Base-by-base conservation (phyloP, 2,888 invertebrate species). In the Lycophotia porphyrea region DNA sequence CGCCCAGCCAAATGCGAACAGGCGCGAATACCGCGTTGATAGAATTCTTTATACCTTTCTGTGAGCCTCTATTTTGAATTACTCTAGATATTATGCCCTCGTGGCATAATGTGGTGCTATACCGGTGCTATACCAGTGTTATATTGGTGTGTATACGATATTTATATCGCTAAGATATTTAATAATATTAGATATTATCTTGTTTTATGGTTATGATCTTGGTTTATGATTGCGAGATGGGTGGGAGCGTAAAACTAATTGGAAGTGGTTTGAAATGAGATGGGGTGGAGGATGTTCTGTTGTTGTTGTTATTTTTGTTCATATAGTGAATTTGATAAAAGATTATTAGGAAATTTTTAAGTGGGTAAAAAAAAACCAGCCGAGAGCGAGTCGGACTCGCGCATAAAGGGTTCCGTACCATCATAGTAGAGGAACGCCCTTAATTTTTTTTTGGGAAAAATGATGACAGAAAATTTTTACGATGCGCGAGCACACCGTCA, bases 11-110 rank as follows among this genome's bases (percentile, higher is more conserved):
- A 93, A 92, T 90, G 90, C 90, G 92, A 91, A 93, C 90, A 92
- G 92, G 92, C 91, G 88, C 89, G 92, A 93, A 93, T 92, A 90
- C 90, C 87, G 81, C 90, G 94, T 92, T 94, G 93, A 95, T 95
- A 94, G 94, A 94, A 94, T 95, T 94, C 92, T 94, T 95, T 94
- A 95, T 94, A 91, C 89, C 84, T 72, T 76, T 84, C 87, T 74
- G 78, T 78, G 81, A 86, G 84, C 86, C 81, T 87, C 86, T 90
- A 92, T 90, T 91, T 91, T 89, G 90, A 91, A 92, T 93, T 91
- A 90, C 90, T 87, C 87, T 82, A 81, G 84, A 85, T 90, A 88
- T 88, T 86, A 87, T 87, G 74, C 71, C 74, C 75, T 71, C 58
- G 61, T 31, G 70, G 81, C 78, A 75, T 85, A 84, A 78, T 84